A percentile compares a stretch with the other conserved stretches of the same genome.
Evolutionary conservation across 2,888 invertebrate species (phyloP).

Genomic region (Drosophila yooni): DNA sequence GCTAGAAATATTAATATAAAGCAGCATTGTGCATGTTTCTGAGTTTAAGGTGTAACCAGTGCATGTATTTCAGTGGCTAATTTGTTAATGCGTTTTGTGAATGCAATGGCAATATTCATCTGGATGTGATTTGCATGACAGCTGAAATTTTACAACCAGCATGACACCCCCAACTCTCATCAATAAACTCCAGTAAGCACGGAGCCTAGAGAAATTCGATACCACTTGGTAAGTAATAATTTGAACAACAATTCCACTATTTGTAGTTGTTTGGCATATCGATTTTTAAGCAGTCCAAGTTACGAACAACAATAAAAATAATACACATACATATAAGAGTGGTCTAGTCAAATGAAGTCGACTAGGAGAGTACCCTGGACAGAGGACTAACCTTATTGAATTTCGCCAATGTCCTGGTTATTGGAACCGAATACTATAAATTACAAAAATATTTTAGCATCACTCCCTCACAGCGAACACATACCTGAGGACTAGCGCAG

Average conservation of each 20-base stretch:
- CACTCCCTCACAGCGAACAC: background rate
- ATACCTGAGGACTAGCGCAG: background rate
- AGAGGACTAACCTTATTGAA: background rate
- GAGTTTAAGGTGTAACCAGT: background rate
- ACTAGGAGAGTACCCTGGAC: background rate
- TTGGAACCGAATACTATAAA: background rate
- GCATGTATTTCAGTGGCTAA: slow-evolving; percentile 15
- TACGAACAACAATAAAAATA: slow-evolving; percentile 34
- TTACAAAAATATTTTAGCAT: background rate
- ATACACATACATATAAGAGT: slow-evolving; percentile 11
- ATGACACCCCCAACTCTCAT: background rate
- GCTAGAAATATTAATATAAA: slow-evolving; percentile 31
- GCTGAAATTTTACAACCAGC: slow-evolving; percentile 45
- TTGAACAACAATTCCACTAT: slow-evolving; percentile 13
- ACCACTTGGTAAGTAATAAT: slow-evolving; percentile 50
- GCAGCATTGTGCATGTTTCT: slow-evolving; percentile 13
- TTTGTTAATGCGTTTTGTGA: slow-evolving; percentile 42
- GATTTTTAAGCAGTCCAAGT: slow-evolving; percentile 75
- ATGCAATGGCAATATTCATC: slow-evolving; percentile 58
- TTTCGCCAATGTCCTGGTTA: background rate
- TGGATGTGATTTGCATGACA: slow-evolving; percentile 65
- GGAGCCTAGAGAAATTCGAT: slow-evolving; percentile 40
- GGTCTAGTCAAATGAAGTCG: background rate
- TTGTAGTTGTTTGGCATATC: slow-evolving; percentile 58
- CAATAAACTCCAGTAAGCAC: slow-evolving; percentile 1